These are phyloP conservation scores for Drosophila diplacantha DNA, from an alignment of 2,888 invertebrate species.

Conservation along the genomic window DNA sequence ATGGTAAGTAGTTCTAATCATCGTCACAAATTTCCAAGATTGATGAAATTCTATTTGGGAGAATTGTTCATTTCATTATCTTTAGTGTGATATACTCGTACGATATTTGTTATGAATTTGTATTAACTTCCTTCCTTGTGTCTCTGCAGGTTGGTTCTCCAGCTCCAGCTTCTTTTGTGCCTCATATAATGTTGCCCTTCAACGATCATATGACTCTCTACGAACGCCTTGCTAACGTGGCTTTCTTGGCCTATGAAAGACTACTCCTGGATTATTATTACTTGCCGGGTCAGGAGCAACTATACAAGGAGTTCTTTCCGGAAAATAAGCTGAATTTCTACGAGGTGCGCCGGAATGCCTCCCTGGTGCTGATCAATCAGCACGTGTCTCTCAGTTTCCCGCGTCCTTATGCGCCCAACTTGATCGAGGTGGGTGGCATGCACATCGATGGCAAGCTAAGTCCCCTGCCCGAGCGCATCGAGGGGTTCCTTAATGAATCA, in stretches of 20 bases:
- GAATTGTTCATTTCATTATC: neutral
- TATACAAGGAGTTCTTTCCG: constrained; percentile 62
- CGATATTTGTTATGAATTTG: neutral
- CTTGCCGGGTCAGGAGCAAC: constrained; percentile 55
- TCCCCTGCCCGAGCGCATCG: constrained; percentile 71
- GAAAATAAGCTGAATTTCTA: constrained; percentile 50
- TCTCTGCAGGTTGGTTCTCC: constrained; percentile 51
- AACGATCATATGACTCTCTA: constrained; percentile 73
- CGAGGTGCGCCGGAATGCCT: constrained; percentile 65
- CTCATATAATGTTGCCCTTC: constrained; percentile 58
- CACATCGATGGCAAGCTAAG: constrained; percentile 68
- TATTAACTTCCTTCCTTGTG: neutral
- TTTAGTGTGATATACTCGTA: neutral
- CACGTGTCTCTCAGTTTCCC: constrained; percentile 73
- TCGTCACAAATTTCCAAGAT: neutral
- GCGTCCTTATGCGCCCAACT: constrained; percentile 75
- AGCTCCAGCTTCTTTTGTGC: constrained; percentile 70
- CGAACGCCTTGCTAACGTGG: constrained; percentile 72
- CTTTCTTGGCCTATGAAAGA: constrained; percentile 52
- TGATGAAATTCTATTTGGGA: neutral
- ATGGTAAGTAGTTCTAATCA: constrained; percentile 11
- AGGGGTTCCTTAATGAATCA: constrained; percentile 75
- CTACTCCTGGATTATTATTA: constrained; percentile 50
- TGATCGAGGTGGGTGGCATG: constrained; percentile 76
- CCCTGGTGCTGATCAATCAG: constrained; percentile 73